Evolutionary conservation across 2,113 vertebrate species (phyloP).

Genomic region (Peromyscus californicus): DNA sequence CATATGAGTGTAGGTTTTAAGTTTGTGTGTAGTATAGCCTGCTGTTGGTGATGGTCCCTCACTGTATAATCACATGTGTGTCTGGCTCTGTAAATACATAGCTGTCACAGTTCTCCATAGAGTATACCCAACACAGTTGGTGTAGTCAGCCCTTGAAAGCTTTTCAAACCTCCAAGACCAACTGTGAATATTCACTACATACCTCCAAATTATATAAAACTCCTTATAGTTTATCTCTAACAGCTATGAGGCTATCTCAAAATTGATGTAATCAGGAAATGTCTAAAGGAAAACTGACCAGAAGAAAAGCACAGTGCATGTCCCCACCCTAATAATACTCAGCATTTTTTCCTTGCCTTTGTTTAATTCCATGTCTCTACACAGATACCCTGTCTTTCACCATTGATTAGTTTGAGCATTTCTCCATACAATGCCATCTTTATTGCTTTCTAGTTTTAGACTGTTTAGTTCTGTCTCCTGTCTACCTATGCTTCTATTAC

Average conservation of each 20-base stretch:
- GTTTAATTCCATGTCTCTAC: not conserved
- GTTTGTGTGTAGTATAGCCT: not conserved
- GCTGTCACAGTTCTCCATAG: not conserved
- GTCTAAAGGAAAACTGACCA: not conserved
- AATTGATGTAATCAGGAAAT: not conserved
- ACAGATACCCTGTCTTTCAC: not conserved
- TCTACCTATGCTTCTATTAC: not conserved
- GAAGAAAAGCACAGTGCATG: not conserved
- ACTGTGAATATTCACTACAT: not conserved
- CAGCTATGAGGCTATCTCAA: not conserved
- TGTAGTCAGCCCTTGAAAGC: not conserved
- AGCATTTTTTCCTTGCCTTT: not conserved
- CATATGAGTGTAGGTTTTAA: not conserved
- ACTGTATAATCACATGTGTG: not conserved
- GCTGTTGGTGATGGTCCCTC: not conserved
- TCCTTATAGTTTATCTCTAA: not conserved
- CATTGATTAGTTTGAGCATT: not conserved
- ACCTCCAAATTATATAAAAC: not conserved
- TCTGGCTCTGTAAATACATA: not conserved
- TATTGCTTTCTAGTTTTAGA: not conserved
- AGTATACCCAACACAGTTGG: not conserved
- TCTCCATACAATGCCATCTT: not conserved
- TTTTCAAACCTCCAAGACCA: not conserved
- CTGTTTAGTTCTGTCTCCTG: rapidly evolving
- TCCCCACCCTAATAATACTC: not conserved